Evolutionary conservation across 2,113 vertebrate genomes (phyloP), one percentile per base, ranked within the genome.

Genomic region (Prionailurus bengalensis): DNA sequence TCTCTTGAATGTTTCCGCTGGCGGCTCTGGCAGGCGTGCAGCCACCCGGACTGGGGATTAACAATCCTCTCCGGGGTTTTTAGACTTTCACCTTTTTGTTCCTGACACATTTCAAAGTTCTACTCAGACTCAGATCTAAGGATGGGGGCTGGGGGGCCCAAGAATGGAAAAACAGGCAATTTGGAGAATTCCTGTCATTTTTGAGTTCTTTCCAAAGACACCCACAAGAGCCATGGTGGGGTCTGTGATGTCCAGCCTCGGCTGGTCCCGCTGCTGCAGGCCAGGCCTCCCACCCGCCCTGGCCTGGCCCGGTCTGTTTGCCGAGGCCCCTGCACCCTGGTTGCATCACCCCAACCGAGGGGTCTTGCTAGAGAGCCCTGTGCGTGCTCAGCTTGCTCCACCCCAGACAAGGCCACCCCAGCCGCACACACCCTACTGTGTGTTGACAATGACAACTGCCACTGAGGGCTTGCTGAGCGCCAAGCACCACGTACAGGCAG

Each of bases 151-250:
- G 74, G 42, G 87, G 42, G 17, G 39, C 15, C 88, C 79, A 48
- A 27, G 88, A 29, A 42, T 85, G 71, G 90, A 90, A 98, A 96
- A 70, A 78, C 79, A 95, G 61, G 7, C 7, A 31, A 74, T 86
- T 89, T 97, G 74, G 94, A 96, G 96, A 97, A 96, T 70, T 9
- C 39, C 55, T 91, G 48, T 95, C 13, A 85, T 82, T 96, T 97
- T 79, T 92, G 55, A 83, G 23, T 61, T 96, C 78, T 94, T 95
- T 94, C 96, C 39, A 48, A 58, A 66, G 87, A 91, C 33, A 27
- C n/a, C 48, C 4, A 14, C 1, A 7, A 36, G 63, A 82, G 86
- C 66, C 39, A 31, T 36, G 7, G 25, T 13, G 21, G 83, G 58
- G 58, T 63, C 63, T 53, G 39, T 11, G 13, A n/a, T 12, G 14